Percentiles rank a stretch among this genome's conserved stretches.
phyloP scores from a whole-genome alignment of 2,888 invertebrate species.

The Ochropleura plecta region DNA sequence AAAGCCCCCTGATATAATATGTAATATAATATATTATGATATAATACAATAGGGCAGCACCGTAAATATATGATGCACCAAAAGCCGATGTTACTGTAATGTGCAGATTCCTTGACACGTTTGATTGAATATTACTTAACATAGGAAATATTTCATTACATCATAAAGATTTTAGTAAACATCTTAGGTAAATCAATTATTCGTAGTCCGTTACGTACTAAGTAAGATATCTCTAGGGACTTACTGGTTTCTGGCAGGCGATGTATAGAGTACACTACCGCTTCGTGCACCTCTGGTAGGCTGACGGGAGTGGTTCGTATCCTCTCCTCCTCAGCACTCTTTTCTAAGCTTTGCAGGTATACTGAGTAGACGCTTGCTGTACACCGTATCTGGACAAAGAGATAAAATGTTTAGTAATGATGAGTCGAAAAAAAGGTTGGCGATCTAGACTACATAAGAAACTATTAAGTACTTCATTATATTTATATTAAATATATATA shows the following conservation, averaged over 20 bases:
- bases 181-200: constrained; percentile 27
- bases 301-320: constrained; percentile 79
- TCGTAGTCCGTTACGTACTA: constrained; percentile 18
- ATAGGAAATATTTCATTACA: too few species aligned
- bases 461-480: too few species aligned
- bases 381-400: constrained; percentile 79
- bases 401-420: background rate
- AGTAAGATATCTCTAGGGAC: constrained; percentile 48
- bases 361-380: constrained; percentile 85
- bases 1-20: background rate
- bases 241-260: constrained; percentile 81
- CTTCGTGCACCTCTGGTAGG: constrained; percentile 79
- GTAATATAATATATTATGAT: background rate
- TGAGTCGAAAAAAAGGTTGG: too few species aligned
- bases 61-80: too few species aligned
- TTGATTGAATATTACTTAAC: background rate
- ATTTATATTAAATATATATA: too few species aligned
- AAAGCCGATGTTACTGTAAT: background rate
- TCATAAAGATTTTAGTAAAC: background rate
- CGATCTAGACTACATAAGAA: too few species aligned
- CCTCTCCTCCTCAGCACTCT: constrained; percentile 82
- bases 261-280: constrained; percentile 83
- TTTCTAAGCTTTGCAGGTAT: constrained; percentile 84
- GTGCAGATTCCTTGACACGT: background rate
- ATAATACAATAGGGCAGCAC: background rate